Evolutionary conservation across 2,797 vertebrate genomes (phyloP).

Genomic region (Paramormyrops hopkinsi): DNA sequence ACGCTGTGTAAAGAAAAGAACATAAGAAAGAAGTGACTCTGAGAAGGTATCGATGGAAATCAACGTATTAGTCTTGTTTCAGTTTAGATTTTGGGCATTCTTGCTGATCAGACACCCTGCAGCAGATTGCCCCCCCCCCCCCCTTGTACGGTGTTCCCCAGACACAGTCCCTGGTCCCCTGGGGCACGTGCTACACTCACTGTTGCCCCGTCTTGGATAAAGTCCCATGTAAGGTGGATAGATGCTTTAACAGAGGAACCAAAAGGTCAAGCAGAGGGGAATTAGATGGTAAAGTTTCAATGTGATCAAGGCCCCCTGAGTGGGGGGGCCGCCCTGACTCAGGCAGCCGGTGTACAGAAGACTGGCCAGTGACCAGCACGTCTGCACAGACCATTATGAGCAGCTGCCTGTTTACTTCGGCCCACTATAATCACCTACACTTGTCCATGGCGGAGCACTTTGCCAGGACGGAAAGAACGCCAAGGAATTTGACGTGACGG

Average conservation of each 20-base stretch:
- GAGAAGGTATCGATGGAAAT: neutral
- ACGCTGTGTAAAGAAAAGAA: too few relatives aligned
- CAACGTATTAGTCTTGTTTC: neutral
- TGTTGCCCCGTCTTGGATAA: neutral
- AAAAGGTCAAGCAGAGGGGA: neutral
- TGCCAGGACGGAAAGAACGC: neutral
- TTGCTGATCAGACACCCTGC: neutral
- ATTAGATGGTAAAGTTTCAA: neutral
- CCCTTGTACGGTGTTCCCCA: neutral
- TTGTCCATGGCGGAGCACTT: neutral
- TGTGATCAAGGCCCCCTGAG: neutral
- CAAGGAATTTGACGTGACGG: neutral
- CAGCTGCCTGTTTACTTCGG: neutral
- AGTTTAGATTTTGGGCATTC: neutral
- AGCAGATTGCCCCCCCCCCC: neutral
- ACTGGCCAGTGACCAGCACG: neutral
- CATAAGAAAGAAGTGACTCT: too few relatives aligned
- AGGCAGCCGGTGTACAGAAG: neutral
- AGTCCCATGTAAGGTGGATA: neutral
- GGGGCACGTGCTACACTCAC: neutral
- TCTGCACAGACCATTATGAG: neutral
- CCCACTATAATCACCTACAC: neutral
- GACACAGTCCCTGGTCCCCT: neutral
- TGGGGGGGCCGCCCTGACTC: neutral
- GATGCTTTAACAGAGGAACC: neutral